Base-by-base conservation (phyloP, 2,113 vertebrate genomes). In the Trematocara unimaculatum region DNA sequence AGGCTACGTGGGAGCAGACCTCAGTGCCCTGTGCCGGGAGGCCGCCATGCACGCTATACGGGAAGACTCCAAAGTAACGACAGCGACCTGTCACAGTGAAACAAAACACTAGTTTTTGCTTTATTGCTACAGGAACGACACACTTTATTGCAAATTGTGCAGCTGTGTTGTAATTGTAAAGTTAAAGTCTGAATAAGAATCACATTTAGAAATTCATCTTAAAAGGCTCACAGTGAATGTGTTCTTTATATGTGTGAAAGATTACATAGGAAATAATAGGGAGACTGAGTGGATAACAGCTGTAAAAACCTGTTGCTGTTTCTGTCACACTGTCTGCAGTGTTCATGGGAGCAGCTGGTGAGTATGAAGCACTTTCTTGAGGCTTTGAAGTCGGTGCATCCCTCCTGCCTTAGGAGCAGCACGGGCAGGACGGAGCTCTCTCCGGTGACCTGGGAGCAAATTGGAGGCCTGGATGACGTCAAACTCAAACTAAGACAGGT, bases 401-500 rank as follows among this genome's bases (percentile, higher is more conserved):
- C 99, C 1, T 98, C 98, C 2, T 97, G 97, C 60, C 95, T 98
- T 80, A 96, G 99, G 88, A 96, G 96, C 93, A 96, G 96, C 11
- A 18, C 98, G 85, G 99, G 98, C 29, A 89, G 96, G 83, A 96
- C 93, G 0, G 98, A 99, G 20, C 94, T 97, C 49, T 96, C 95
- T 72, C 96, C 97, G 2, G 64, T 99, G 81, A 82, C 87, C 10
- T 99, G 98, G 98, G 98, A 98, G 15, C 96, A 98, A 86, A 98
- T 99, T 55, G 99, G 98, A 84, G 98, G 98, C n/a, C 96, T 99
- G 51, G 97, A 98, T 53, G 96, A 98, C 31, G 96, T 99, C 70
- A 99, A 99, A 92, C 89, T 97, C 51, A 98, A 97, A 94, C 95
- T 99, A 79, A 97, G 94, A 94, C 98, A 99, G 98, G 99, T 99